These are phyloP conservation scores for Drosophila flavopinicola DNA, from an alignment of 2,888 invertebrate species.

Conservation along the genomic window DNA sequence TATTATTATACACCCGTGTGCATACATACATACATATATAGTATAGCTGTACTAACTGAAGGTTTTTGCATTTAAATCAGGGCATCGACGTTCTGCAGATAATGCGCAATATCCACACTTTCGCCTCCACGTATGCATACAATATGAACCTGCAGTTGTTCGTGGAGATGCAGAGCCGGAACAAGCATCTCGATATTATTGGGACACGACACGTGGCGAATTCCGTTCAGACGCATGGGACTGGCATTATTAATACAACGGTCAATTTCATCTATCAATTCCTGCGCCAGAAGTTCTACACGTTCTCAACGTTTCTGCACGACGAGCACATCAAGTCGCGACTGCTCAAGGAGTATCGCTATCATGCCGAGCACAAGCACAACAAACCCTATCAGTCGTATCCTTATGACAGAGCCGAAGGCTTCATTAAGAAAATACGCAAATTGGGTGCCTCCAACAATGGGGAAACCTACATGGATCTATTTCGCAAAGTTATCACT, in stretches of 20 bases:
- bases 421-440: slow-evolving; percentile 95
- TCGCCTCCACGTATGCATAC: slow-evolving; percentile 96
- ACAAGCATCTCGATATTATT: slow-evolving; percentile 97
- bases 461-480: slow-evolving; percentile 95
- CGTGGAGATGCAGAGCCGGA: slow-evolving; percentile 94
- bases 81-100: slow-evolving; percentile 98
- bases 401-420: slow-evolving; percentile 94
- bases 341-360: slow-evolving; percentile 93
- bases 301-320: slow-evolving; percentile 98
- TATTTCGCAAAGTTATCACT: slow-evolving; percentile 95
- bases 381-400: slow-evolving; percentile 70
- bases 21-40: neutral
- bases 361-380: slow-evolving; percentile 88
- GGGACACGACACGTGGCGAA: slow-evolving; percentile 98
- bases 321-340: slow-evolving; percentile 99
- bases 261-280: slow-evolving; percentile 97
- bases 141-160: slow-evolving; percentile 98
- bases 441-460: slow-evolving; percentile 93
- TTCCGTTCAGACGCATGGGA: slow-evolving; percentile 98
- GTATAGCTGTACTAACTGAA: too few species aligned
- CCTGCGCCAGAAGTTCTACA: slow-evolving; percentile 95
- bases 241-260: slow-evolving; percentile 97
- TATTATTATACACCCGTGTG: too few species aligned
- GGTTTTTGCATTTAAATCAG: slow-evolving; percentile 79
- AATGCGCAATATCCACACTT: slow-evolving; percentile 97